These are phyloP conservation scores for Atta colombica DNA, from an alignment of 1,140 invertebrate genomes.

Conservation along the genomic window DNA sequence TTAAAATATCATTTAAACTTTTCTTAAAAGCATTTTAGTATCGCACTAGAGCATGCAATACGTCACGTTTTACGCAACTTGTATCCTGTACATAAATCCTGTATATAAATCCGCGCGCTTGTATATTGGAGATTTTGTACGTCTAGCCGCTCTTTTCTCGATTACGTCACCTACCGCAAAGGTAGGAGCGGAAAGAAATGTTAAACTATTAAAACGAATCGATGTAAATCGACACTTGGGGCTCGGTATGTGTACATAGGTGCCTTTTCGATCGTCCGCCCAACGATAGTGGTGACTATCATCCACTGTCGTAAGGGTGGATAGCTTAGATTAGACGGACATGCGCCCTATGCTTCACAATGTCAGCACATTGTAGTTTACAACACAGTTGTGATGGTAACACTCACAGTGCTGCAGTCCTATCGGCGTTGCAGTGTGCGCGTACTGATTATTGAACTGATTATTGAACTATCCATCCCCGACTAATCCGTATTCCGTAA, in stretches of 20 bases:
- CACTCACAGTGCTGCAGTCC: slow-evolving; percentile 60
- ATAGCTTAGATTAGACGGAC: slow-evolving; percentile 46
- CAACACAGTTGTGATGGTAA: slow-evolving; percentile 78
- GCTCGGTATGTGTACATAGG: background rate
- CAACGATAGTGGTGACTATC: slow-evolving; percentile 23
- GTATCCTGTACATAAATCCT: background rate
- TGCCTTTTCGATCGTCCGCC: slow-evolving; percentile 36
- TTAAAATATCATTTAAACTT: background rate
- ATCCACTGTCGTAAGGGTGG: slow-evolving; percentile 58
- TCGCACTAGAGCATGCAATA: background rate
- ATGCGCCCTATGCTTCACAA: slow-evolving; percentile 54
- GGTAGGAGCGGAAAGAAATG: background rate
- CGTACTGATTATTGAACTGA: slow-evolving; percentile 42
- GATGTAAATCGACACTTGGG: slow-evolving; percentile 28
- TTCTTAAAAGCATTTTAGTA: background rate
- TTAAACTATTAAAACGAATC: slow-evolving; percentile 35
- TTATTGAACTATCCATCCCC: slow-evolving; percentile 32
- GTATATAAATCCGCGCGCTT: background rate
- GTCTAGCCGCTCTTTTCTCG: background rate
- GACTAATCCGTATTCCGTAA: slow-evolving; percentile 21
- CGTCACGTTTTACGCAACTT: background rate
- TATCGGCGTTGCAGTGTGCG: slow-evolving; percentile 21
- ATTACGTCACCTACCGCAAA: background rate
- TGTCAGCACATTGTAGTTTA: slow-evolving; percentile 35
- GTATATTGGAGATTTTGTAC: background rate